A percentile compares a stretch with the other conserved stretches of the same genome.
Conservation (phyloP, 35 echinoderm and acorn worm species). For the Ophiothrix spiculata region DNA sequence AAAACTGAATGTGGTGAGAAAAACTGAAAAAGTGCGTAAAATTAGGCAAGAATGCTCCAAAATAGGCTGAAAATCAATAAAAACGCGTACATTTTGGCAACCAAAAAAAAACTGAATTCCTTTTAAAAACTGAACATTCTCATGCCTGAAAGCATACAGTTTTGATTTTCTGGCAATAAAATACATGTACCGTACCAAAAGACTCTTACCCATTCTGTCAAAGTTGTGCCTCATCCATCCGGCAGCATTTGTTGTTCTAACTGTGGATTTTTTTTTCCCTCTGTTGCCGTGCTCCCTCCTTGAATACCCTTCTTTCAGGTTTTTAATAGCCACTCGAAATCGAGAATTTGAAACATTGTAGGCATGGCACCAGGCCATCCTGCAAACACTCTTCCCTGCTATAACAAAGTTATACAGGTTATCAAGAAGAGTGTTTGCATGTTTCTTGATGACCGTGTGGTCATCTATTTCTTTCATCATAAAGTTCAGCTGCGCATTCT, state of each 20-base stretch:
- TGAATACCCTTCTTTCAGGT: background rate
- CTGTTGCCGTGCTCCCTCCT: background rate
- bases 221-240: background rate
- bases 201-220: background rate
- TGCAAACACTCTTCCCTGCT: background rate
- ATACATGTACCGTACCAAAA: no score
- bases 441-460: background rate
- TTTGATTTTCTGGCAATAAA: no score
- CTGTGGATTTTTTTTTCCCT: background rate
- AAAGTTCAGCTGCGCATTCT: background rate
- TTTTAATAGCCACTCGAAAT: background rate
- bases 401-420: background rate
- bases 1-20: no score
- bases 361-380: background rate
- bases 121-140: no score
- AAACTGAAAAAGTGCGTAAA: no score
- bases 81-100: no score
- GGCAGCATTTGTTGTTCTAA: background rate
- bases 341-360: background rate
- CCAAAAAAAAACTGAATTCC: no score
- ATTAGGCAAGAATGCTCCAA: no score
- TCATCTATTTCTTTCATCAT: background rate
- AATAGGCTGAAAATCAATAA: no score
- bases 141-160: no score
- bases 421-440: background rate